phyloP scores from a whole-genome alignment of 2,113 vertebrate genomes.

The Sakesphorus luctuosus region DNA sequence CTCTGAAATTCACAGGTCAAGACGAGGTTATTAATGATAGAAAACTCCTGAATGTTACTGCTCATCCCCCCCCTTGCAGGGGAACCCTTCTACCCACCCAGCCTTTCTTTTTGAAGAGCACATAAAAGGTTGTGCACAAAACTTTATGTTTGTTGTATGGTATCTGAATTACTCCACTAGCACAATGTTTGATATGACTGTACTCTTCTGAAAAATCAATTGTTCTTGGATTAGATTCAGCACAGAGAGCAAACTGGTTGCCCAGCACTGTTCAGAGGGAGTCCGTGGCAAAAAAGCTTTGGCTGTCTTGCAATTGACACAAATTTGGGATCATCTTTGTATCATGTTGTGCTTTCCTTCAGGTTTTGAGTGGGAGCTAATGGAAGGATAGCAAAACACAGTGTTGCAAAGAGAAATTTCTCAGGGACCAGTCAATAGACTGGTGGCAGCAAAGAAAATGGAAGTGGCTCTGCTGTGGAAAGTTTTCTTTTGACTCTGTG shows the following conservation, averaged over 20 bases:
- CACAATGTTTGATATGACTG: neutral
- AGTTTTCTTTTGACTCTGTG: neutral
- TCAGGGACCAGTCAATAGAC: neutral
- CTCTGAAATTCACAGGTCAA: neutral
- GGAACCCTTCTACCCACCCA: neutral
- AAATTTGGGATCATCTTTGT: neutral
- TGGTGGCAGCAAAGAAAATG: neutral
- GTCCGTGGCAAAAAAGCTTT: neutral
- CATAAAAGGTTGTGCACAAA: neutral
- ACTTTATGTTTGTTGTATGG: neutral
- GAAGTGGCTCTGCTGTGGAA: neutral
- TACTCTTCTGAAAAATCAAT: neutral
- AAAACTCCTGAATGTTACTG: neutral
- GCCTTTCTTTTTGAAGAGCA: neutral
- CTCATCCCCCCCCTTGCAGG: fast-evolving
- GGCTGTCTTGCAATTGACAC: neutral
- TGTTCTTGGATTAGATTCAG: neutral
- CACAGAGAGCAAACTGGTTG: neutral
- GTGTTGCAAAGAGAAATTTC: neutral
- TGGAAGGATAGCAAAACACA: neutral
- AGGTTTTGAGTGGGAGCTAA: neutral
- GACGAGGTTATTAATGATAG: neutral
- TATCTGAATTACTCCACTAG: neutral
- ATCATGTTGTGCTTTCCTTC: neutral
- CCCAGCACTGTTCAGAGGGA: neutral